Evolutionary conservation across 64 coral and sea anemone genomes (phyloP).

Genomic region (Pocillopora verrucosa): DNA sequence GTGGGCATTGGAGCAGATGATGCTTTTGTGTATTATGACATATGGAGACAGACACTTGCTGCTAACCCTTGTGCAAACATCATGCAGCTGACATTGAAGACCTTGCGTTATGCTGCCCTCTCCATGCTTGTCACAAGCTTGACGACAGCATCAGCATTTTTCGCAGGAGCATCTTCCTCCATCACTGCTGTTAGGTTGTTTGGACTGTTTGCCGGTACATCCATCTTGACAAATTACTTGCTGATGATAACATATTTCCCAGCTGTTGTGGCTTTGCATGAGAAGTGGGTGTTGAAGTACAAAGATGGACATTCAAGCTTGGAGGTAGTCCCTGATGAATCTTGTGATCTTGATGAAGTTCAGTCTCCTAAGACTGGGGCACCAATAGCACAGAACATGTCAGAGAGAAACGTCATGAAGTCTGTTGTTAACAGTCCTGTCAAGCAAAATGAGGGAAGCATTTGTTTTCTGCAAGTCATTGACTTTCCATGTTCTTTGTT

Average conservation of each 20-base stretch:
- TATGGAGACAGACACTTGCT: constrained; percentile 73
- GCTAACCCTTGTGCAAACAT: constrained; percentile 53
- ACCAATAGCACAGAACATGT: constrained; percentile 21
- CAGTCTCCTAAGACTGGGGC: neutral
- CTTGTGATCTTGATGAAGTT: neutral
- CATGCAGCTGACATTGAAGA: constrained; percentile 64
- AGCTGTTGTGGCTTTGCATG: constrained; percentile 75
- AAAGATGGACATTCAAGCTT: constrained; percentile 7
- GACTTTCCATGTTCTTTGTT: constrained; percentile 80
- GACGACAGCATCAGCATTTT: constrained; percentile 95
- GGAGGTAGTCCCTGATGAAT: neutral
- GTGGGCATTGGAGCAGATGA: constrained; percentile 95
- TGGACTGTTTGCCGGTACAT: constrained; percentile 88
- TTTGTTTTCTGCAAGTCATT: constrained; percentile 40
- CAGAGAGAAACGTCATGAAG: neutral
- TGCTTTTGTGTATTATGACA: constrained; percentile 94
- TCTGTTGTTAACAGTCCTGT: neutral
- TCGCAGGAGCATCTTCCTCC: constrained; percentile 74
- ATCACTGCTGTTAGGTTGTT: constrained; percentile 90
- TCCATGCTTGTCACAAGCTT: constrained; percentile 98
- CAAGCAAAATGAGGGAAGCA: neutral
- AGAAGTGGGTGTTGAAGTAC: constrained; percentile 72
- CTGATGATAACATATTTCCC: constrained; percentile 97
- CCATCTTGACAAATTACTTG: constrained; percentile 80
- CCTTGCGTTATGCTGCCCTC: constrained; percentile 76